Base-by-base conservation (phyloP, 1,140 invertebrate species). In the Ylistrum balloti region DNA sequence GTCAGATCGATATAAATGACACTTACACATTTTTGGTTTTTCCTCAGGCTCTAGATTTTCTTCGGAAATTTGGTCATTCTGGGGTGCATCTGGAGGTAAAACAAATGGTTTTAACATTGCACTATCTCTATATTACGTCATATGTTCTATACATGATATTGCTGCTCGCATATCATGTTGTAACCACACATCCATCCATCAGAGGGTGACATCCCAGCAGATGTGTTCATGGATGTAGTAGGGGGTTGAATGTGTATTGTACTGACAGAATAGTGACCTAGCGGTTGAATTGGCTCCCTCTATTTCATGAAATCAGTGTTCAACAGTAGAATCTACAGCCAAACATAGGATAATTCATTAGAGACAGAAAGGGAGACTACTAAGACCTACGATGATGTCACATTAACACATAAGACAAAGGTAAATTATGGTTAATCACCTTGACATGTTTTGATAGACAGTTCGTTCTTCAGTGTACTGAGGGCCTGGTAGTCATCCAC, bases 401-500 rank as follows among this genome's bases (percentile, higher is more conserved):
- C n/a, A n/a, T n/a, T n/a, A n/a, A n/a, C n/a, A n/a, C n/a, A n/a
- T 17, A 32, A 13, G 33, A 86, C 33, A 32, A 33, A 86, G 28
- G 32, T 17, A 13, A 45, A 74, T 74, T 5, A 86, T 86, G 0
- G 15, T 38, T 33, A 89, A 90, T 91, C 41, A 94, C 93, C 88
- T 56, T 92, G 35, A 90, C 94, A 95, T 0, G 93, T 90, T 35
- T 41, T 92, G 11, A 38, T 86, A 13, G 91, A 86, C 15, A 94
- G 32, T 20, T 89, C 34, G 10, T 92, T 85, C 88, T 91, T 87
- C 38, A 95, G 93, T 10, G 85, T 85, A 32, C 86, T 85, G 33
- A 95, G 87, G 13, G 92, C 91, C 15, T 91, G 86, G 38, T 91
- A 95, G 33, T 92, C 90, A 13, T 91, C 91, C 56, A 95, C 94